Percentiles rank a stretch among this genome's conserved stretches.
phyloP scores from a whole-genome alignment of 2,888 invertebrate genomes.

The Agriotes lineatus region DNA sequence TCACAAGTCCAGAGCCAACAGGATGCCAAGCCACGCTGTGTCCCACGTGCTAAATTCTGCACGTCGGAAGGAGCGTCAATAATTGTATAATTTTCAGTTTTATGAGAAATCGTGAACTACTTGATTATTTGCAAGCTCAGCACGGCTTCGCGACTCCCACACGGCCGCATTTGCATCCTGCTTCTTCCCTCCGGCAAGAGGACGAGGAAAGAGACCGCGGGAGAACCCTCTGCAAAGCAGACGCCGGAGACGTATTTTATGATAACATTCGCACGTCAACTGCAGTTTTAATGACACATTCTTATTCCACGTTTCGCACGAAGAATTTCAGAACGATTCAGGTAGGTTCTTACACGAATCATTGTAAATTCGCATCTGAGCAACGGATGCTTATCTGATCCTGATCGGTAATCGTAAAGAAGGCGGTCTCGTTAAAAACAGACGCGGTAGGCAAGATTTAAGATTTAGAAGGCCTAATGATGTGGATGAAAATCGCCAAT shows the following conservation, averaged over 20 bases:
- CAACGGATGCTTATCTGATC: slow-evolving; percentile 42
- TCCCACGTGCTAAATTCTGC: slow-evolving; percentile 34
- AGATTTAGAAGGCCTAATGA: slow-evolving; percentile 13
- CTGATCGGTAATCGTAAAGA: slow-evolving; percentile 40
- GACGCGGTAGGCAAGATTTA: not conserved
- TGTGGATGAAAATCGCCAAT: slow-evolving; percentile 17
- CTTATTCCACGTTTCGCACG: slow-evolving; percentile 62
- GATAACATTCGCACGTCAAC: slow-evolving; percentile 60
- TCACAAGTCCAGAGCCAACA: no score
- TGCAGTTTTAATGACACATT: slow-evolving; percentile 61
- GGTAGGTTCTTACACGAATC: slow-evolving; percentile 41
- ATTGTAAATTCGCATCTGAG: slow-evolving; percentile 44
- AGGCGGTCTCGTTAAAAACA: slow-evolving; percentile 38
- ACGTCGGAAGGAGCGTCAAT: slow-evolving; percentile 34
- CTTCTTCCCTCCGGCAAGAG: not conserved
- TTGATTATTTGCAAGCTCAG: slow-evolving; percentile 30
- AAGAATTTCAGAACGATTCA: slow-evolving; percentile 49
- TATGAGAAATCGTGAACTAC: slow-evolving; percentile 41
- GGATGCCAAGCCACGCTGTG: not conserved
- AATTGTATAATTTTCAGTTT: slow-evolving; percentile 39
- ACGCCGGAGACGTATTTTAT: slow-evolving; percentile 50
- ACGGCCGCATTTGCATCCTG: not conserved
- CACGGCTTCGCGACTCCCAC: not conserved
- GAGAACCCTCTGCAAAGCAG: slow-evolving; percentile 35
- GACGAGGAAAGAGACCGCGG: slow-evolving; percentile 19